Conservation (phyloP, 2,888 invertebrate genomes). For the Chymomyza caudatula region DNA sequence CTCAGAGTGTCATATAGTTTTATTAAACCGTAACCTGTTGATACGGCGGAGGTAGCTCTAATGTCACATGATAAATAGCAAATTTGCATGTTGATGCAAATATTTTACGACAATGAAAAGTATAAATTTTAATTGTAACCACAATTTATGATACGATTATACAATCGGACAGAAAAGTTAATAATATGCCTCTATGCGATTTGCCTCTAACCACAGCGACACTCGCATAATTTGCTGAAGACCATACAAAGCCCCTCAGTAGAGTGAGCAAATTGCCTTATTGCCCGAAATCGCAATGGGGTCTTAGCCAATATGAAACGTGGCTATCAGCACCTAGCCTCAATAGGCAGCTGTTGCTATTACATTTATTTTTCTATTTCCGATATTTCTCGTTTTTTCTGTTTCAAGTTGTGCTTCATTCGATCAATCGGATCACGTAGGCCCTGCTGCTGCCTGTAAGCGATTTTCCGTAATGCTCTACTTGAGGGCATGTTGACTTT, state of each 20-base stretch:
- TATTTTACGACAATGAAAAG: slow-evolving; percentile 19
- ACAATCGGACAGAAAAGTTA: not conserved
- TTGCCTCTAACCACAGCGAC: not conserved
- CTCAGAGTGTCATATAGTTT: not conserved
- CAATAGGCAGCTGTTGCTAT: not conserved
- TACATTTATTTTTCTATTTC: not conserved
- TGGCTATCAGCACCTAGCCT: slow-evolving; percentile 8
- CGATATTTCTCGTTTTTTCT: not conserved
- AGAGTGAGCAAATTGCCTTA: slow-evolving; percentile 61
- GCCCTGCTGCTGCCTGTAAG: not conserved
- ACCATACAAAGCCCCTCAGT: slow-evolving; percentile 1
- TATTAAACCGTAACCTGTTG: not conserved
- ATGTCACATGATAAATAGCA: not conserved
- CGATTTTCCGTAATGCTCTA: not conserved
- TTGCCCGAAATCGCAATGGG: slow-evolving; percentile 43
- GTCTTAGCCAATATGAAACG: slow-evolving; percentile 45
- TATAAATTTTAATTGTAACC: slow-evolving; percentile 42
- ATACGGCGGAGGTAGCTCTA: not conserved
- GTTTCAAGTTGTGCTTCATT: not conserved
- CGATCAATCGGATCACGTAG: slow-evolving; percentile 46
- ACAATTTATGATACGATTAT: slow-evolving; percentile 47
- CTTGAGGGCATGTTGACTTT: not conserved
- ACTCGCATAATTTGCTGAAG: not conserved
- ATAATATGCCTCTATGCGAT: slow-evolving; percentile 30
- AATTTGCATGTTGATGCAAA: slow-evolving; percentile 49